phyloP scores from a whole-genome alignment of 1,140 invertebrate genomes.

The Bacillus rossius region DNA sequence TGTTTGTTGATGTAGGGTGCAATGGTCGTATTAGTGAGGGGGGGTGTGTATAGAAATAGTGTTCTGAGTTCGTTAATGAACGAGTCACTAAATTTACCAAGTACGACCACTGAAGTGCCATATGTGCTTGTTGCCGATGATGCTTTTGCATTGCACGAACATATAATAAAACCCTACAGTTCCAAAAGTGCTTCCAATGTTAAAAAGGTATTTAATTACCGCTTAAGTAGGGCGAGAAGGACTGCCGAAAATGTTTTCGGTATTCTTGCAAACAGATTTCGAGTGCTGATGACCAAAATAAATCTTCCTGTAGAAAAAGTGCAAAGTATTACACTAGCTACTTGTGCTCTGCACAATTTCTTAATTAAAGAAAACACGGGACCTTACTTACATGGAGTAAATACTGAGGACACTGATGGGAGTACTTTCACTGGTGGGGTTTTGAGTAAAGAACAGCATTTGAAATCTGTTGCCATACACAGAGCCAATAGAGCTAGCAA shows the following conservation, averaged over 20 bases:
- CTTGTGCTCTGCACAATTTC: constrained; percentile 8
- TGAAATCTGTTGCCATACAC: too few species aligned
- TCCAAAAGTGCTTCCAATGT: constrained; percentile 4
- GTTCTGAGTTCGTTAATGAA: too few species aligned
- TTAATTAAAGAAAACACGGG: background rate
- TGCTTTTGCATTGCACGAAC: constrained; percentile 34
- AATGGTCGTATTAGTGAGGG: constrained; percentile 15
- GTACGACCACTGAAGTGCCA: constrained; percentile 9
- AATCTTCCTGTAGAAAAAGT: constrained; percentile 10
- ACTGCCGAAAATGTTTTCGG: constrained; percentile 41
- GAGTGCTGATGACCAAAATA: constrained; percentile 10
- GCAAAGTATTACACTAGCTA: background rate
- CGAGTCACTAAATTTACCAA: background rate
- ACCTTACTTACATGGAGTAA: too few species aligned
- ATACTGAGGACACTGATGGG: too few species aligned
- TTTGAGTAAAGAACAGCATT: too few species aligned
- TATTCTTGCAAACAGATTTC: constrained; percentile 16
- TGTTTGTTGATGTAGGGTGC: constrained; percentile 29
- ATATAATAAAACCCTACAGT: constrained; percentile 31
- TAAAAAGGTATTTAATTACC: constrained; percentile 35
- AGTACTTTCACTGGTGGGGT: too few species aligned
- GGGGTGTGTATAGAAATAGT: too few species aligned
- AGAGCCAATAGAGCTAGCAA: too few species aligned
- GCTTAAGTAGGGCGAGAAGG: constrained; percentile 22
- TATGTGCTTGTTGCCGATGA: constrained; percentile 37